Evolutionary conservation across 1,140 invertebrate species (phyloP), one percentile per base, ranked within the genome.

Genomic region (Drosophila mayri): DNA sequence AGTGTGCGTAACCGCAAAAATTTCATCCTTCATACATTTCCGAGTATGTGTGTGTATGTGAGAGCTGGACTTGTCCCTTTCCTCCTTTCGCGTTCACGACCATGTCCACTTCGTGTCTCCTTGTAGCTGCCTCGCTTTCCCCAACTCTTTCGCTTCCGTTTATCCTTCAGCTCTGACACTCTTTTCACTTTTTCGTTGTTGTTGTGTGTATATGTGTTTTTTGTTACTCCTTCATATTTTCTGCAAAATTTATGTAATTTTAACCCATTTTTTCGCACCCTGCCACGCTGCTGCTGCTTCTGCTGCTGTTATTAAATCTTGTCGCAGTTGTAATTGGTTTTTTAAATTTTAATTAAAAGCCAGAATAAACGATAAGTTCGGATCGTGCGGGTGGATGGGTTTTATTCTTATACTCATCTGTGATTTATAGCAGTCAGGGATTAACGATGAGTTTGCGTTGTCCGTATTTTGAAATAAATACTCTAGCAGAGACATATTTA

Each of bases 241-340:
- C 77, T 84, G 80, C 80, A 90, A 78, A 90, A 90, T 84, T 84
- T 90, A 84, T 88, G 85, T 85, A 81, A 81, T 90, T 81, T 84
- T 72, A 90, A 84, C 73, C 85, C 66, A 72, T 60, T 79, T 90
- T 49, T 63, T 47, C 57, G 47, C 54, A 58, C 54, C 50, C 62
- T 57, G 38, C 43, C 47, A 46, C 52, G 43, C 25, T 41, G 41
- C 46, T 50, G 60, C 38, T 40, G 47, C 25, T 71, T 8, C 40
- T 18, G 44, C 49, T 54, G 60, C 28, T 78, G 76, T 76, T 88
- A 88, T 87, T 88, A 83, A 83, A 88, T 87, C 76, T 79, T 87
- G 76, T 76, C 79, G 63, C 71, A 65, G 66, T 49, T 68, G 79
- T 83, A 87, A 88, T 88, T 88, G 84, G 58, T 88, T 79, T 76